Conservation (phyloP, 2,113 vertebrate species). For the Laterallus jamaicensis region DNA sequence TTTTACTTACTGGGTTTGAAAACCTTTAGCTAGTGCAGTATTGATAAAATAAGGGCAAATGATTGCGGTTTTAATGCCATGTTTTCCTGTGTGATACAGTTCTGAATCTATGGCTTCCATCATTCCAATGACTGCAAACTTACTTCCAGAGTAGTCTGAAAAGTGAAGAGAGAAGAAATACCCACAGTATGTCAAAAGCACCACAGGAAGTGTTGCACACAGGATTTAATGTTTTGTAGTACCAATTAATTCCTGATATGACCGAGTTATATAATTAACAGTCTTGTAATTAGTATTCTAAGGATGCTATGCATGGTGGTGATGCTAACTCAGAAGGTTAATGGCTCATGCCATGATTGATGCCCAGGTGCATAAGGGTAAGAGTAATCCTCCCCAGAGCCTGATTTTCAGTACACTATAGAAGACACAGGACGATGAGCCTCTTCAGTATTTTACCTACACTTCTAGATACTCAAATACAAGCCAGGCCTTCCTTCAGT, state of each 20-base stretch:
- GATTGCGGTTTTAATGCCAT: conserved; percentile 84
- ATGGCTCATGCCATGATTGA: background rate
- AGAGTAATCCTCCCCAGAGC: background rate
- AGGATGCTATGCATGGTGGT: background rate
- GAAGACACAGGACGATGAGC: background rate
- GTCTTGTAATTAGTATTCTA: background rate
- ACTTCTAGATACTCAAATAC: background rate
- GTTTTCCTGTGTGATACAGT: conserved; percentile 75
- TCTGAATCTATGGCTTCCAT: conserved; percentile 83
- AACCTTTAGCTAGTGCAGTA: conserved; percentile 78
- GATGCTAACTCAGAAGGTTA: background rate
- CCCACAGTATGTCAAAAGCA: background rate
- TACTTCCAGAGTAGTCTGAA: conserved; percentile 81
- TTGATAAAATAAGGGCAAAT: conserved; percentile 84
- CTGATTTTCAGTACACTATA: background rate
- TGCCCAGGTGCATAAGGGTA: background rate
- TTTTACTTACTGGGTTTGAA: conserved; percentile 74
- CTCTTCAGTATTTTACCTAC: background rate
- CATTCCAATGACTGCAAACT: conserved; percentile 78
- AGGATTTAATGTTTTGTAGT: background rate
- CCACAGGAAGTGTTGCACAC: background rate
- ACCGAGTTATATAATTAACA: background rate
- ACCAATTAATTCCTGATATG: background rate
- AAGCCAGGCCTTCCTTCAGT: background rate
- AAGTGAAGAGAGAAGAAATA: background rate